Base-by-base conservation (phyloP, 53 echinoderm and acorn worm genomes). In the Actinopyga echinites region DNA sequence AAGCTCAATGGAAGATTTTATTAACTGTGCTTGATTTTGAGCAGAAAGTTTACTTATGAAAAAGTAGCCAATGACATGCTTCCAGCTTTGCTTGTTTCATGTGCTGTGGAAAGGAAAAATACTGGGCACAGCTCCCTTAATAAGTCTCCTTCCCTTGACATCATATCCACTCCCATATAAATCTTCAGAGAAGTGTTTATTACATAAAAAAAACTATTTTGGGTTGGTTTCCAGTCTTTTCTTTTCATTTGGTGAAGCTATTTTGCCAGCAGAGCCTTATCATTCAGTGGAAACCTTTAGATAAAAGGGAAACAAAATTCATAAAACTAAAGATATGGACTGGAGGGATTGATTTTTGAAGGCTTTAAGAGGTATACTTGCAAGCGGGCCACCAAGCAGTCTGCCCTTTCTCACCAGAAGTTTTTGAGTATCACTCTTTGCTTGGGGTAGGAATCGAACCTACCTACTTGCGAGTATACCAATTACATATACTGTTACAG, bases 1-100 rank as follows among this genome's bases (percentile, higher is more conserved):
- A 34, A 67, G 67, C 21, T 30, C 67, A 67, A 67, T 67, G 32
- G 11, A 67, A 13, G 67, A 32, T 67, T 67, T 29, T 20, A 67
- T 67, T 34, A 66, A 66, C 34, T 66, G 67, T 29, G 67, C 73
- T 38, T 71, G 73, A 38, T 71, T 71, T 10, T 71, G 9, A n/a
- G 1, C 73, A 21, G 43, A 71, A 4, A 71, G 21, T 15, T 55
- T 19, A 21, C 56, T 15, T 55, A 55, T 1, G 56, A n/a, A n/a
- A n/a, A n/a, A n/a, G n/a, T n/a, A n/a, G n/a, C n/a, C n/a, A n/a
- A n/a, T n/a, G n/a, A n/a, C n/a, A n/a, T n/a, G n/a, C n/a, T n/a
- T n/a, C n/a, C n/a, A n/a, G n/a, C n/a, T n/a, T n/a, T n/a, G n/a
- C n/a, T n/a, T n/a, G n/a, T n/a, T n/a, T n/a, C n/a, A 0, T 8